Evolutionary conservation across 2,888 invertebrate species (phyloP).

Genomic region (Incurvaria masculella): DNA sequence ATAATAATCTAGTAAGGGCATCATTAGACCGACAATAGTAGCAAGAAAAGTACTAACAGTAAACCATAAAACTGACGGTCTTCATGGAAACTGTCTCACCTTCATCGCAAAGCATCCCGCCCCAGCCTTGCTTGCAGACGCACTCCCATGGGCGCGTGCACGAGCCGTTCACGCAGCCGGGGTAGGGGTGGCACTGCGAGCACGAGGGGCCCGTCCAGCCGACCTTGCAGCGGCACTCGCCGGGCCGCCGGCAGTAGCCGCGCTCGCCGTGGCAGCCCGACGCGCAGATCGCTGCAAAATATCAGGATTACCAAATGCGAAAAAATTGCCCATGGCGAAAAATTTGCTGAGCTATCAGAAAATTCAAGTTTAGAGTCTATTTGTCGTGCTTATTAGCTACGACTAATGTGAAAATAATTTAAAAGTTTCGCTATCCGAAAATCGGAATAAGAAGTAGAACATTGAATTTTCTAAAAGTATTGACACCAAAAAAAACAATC

Average conservation of each 20-base stretch:
- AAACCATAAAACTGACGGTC: too few species aligned
- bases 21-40: too few species aligned
- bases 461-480: too few species aligned
- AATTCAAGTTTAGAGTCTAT: too few species aligned
- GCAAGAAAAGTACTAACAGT: too few species aligned
- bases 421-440: too few species aligned
- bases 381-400: too few species aligned
- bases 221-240: conserved; percentile 71
- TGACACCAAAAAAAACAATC: too few species aligned
- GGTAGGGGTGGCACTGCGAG: conserved; percentile 77
- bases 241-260: conserved; percentile 74
- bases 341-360: neutral
- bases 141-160: conserved; percentile 90
- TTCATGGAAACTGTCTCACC: too few species aligned
- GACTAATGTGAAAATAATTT: too few species aligned
- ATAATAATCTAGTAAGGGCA: too few species aligned
- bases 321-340: neutral
- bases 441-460: too few species aligned
- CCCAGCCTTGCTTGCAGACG: conserved; percentile 83
- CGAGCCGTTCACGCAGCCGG: conserved; percentile 82
- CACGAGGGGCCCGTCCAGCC: conserved; percentile 86
- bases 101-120: conserved; percentile 90
- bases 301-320: neutral
- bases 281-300: conserved; percentile 74
- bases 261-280: conserved; percentile 78